Conservation (phyloP, 2,113 vertebrate species). For the Mustelus asterias region DNA sequence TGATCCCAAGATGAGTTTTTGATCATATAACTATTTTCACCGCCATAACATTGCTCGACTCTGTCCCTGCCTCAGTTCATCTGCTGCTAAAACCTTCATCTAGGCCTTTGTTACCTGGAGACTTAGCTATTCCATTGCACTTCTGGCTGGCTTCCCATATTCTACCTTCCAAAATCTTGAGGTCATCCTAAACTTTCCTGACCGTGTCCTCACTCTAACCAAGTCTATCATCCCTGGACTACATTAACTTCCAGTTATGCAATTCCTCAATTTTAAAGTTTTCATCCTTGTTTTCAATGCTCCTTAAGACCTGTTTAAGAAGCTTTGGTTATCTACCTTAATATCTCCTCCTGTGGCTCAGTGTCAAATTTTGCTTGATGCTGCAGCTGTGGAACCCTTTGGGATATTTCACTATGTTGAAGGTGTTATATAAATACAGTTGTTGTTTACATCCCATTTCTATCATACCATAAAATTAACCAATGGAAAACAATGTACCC, state of each 20-base stretch:
- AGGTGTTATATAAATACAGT: not conserved
- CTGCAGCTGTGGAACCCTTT: too few species aligned
- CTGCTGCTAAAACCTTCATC: not conserved
- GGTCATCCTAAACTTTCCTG: not conserved
- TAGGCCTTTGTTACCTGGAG: too few species aligned
- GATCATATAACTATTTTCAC: too few species aligned
- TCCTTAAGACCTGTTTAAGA: not conserved
- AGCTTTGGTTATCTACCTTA: not conserved
- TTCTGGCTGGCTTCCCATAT: not conserved
- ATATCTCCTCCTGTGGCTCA: not conserved
- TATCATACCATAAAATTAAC: not conserved
- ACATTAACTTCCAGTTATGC: not conserved
- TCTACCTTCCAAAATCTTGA: too few species aligned
- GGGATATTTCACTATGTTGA: not conserved
- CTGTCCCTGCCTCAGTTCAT: not conserved
- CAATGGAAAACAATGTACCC: not conserved
- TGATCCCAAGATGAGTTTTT: too few species aligned
- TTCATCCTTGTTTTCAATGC: too few species aligned
- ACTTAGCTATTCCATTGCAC: not conserved
- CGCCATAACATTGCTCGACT: not conserved
- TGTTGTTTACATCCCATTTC: not conserved
- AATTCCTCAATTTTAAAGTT: not conserved
- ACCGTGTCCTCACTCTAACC: not conserved
- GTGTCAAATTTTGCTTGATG: not conserved
- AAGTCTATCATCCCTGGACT: not conserved